These are phyloP conservation scores for Phymanthus crucifer DNA, from an alignment of 92 coral and sea anemone genomes.

Conservation along the genomic window DNA sequence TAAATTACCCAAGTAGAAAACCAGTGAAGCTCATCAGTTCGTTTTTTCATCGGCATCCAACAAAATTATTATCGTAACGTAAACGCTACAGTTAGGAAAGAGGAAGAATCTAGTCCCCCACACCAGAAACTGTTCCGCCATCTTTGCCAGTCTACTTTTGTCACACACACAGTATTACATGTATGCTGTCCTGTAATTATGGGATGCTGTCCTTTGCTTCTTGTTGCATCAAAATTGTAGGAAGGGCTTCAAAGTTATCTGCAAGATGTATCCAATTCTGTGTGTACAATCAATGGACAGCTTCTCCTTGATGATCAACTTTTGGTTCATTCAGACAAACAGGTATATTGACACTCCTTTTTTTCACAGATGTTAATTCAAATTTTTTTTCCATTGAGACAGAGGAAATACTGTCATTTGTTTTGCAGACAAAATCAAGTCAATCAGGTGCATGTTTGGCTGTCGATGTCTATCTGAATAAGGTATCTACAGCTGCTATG, in stretches of 20 bases:
- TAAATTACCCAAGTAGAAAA: too few relatives aligned
- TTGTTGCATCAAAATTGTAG: conserved; percentile 15
- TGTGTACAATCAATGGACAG: conserved; percentile 79
- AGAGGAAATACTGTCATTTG: neutral
- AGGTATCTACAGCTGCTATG: conserved; percentile 35
- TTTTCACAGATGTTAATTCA: neutral
- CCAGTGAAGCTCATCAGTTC: too few relatives aligned
- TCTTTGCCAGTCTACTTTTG: too few relatives aligned
- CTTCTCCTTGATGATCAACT: conserved; percentile 53
- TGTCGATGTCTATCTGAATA: conserved; percentile 59
- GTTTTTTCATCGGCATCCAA: too few relatives aligned
- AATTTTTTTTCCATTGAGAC: neutral
- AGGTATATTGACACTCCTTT: conserved; percentile 23
- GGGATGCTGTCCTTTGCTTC: too few relatives aligned
- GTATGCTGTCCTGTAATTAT: too few relatives aligned
- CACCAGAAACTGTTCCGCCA: too few relatives aligned
- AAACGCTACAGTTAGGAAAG: too few relatives aligned
- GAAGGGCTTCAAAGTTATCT: conserved; percentile 51
- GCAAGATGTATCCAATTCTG: conserved; percentile 47
- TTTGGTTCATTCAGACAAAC: conserved; percentile 58
- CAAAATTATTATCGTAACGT: too few relatives aligned
- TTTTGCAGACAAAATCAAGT: conserved; percentile 51
- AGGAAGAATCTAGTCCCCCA: too few relatives aligned
- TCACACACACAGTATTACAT: too few relatives aligned
- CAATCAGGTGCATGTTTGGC: conserved; percentile 48